phyloP scores from a whole-genome alignment of 2,113 vertebrate genomes.

The Pachypanchax playfairii region DNA sequence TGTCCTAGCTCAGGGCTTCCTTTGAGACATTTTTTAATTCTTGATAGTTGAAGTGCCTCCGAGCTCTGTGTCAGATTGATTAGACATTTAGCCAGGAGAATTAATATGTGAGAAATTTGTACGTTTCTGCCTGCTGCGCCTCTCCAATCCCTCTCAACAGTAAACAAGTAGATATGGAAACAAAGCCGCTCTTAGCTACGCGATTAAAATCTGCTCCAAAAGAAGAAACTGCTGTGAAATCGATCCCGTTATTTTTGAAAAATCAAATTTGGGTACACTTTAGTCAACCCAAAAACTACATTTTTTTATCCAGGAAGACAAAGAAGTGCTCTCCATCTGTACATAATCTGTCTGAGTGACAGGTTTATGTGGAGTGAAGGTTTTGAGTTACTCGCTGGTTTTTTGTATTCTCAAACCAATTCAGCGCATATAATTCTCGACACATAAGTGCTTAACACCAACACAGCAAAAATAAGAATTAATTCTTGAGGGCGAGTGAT shows the following conservation, averaged over 20 bases:
- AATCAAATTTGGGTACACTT: constrained; percentile 28
- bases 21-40: constrained; percentile 55
- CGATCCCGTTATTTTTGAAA: constrained; percentile 56
- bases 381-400: neutral
- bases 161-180: constrained; percentile 74
- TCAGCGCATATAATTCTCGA: neutral
- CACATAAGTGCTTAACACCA: constrained; percentile 10
- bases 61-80: constrained; percentile 70
- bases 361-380: neutral
- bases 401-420: neutral
- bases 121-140: constrained; percentile 49
- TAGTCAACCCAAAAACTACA: constrained; percentile 6
- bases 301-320: constrained; percentile 17
- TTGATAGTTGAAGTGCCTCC: constrained; percentile 53
- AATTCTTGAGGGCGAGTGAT: constrained; percentile 27
- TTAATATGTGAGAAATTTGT: constrained; percentile 71
- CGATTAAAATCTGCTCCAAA: constrained; percentile 69
- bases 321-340: constrained; percentile 2
- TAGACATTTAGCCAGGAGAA: constrained; percentile 72
- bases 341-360: constrained; percentile 1
- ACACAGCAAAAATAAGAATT: neutral
- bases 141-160: constrained; percentile 61
- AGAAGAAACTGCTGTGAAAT: constrained; percentile 40
- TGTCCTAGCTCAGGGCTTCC: constrained; percentile 43
- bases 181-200: constrained; percentile 58